Percentiles rank a stretch among this genome's conserved stretches.
These are phyloP conservation scores for Neotragus moschatus DNA, from an alignment of 2,113 vertebrate genomes.

Conservation along the genomic window DNA sequence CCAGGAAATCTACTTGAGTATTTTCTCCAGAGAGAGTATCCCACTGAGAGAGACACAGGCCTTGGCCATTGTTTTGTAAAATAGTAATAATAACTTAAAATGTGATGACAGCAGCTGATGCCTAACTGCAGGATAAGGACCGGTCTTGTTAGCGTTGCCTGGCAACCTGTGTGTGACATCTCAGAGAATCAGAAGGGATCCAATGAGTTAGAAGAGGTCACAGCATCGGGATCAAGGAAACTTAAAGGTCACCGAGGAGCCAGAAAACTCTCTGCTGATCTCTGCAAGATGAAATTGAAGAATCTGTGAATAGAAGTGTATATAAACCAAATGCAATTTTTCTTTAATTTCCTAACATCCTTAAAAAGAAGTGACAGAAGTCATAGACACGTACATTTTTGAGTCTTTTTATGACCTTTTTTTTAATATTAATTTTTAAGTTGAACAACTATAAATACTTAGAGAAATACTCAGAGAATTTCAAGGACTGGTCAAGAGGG, in stretches of 20 bases:
- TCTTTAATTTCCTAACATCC: not conserved
- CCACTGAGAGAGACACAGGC: not conserved
- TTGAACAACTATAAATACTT: not conserved
- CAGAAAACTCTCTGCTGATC: not conserved
- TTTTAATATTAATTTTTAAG: not conserved
- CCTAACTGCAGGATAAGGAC: not conserved
- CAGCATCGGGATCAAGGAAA: not conserved
- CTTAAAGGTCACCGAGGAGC: not conserved
- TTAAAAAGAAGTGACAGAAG: not conserved
- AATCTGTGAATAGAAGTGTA: not conserved
- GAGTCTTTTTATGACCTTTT: not conserved
- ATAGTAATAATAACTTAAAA: conserved; percentile 16
- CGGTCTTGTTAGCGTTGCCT: not conserved
- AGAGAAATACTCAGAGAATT: not conserved
- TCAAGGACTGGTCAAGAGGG: not conserved
- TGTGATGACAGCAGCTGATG: not conserved
- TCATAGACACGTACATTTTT: not conserved
- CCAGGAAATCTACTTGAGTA: not conserved
- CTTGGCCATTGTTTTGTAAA: not conserved
- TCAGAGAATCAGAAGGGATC: not conserved
- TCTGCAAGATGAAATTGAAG: not conserved
- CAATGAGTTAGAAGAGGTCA: not conserved
- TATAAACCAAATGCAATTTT: not conserved
- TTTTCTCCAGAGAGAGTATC: conserved; percentile 2
- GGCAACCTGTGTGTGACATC: not conserved